phyloP scores from a whole-genome alignment of 2,113 vertebrate genomes.

The Numenius arquata region DNA sequence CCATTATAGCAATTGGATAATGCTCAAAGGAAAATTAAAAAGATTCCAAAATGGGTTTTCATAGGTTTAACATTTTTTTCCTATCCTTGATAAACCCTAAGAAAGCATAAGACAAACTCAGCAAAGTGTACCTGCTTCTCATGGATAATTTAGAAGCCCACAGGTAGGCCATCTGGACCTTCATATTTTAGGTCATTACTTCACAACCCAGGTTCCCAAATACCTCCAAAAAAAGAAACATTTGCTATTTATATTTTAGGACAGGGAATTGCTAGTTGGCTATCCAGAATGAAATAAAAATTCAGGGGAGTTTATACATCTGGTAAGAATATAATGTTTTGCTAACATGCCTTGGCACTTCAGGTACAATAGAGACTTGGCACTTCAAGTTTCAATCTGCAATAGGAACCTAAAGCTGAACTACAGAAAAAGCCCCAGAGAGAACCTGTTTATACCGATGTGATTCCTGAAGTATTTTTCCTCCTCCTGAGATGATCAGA shows the following conservation, averaged over 20 bases:
- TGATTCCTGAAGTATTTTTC: neutral
- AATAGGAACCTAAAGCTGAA: neutral
- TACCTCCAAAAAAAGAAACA: neutral
- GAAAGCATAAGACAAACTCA: neutral
- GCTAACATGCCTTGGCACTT: neutral
- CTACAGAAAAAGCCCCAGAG: neutral
- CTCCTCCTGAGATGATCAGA: neutral
- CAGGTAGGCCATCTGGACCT: neutral
- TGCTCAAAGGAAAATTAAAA: neutral
- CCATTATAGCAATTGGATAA: neutral
- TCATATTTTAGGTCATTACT: neutral
- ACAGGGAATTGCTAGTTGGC: neutral
- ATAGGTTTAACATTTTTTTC: neutral
- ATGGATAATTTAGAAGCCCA: neutral
- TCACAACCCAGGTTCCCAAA: neutral
- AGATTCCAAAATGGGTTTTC: neutral
- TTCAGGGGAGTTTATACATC: neutral
- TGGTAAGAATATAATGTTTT: neutral
- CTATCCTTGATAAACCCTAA: neutral
- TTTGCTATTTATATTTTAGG: neutral
- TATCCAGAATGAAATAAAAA: neutral
- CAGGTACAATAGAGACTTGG: neutral
- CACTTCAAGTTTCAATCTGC: neutral
- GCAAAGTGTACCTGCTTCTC: neutral
- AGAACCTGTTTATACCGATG: neutral